phyloP scores from a whole-genome alignment of 2,797 vertebrate genomes.

The Stomatorhinus walkeri region DNA sequence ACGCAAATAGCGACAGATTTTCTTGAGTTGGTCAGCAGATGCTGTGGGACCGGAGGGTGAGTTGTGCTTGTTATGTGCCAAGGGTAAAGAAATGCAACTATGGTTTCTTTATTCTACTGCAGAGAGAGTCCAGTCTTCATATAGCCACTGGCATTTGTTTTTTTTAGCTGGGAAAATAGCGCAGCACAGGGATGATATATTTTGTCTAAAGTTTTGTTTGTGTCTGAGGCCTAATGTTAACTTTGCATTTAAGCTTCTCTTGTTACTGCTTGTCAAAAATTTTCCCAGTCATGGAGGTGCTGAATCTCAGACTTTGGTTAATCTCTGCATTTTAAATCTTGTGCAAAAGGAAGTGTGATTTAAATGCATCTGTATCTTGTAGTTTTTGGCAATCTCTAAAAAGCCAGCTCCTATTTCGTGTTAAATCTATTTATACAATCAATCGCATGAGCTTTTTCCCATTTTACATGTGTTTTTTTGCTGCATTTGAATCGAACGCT shows the following conservation, averaged over 20 bases:
- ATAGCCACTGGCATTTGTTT: neutral
- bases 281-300: neutral
- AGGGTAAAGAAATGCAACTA: neutral
- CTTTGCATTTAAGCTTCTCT: neutral
- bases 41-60: neutral
- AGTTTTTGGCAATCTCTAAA: no score
- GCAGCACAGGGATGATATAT: neutral
- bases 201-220: neutral
- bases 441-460: no score
- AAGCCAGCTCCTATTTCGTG: no score
- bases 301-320: neutral
- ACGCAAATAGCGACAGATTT: neutral
- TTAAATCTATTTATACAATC: no score
- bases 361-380: neutral
- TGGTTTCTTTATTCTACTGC: neutral
- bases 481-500: no score
- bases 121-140: neutral
- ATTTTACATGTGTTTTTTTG: no score
- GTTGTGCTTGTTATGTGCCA: neutral
- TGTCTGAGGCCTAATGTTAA: neutral
- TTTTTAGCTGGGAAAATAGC: neutral
- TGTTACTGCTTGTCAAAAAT: neutral
- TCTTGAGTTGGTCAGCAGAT: neutral
- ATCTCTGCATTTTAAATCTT: neutral
- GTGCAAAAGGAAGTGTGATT: neutral